Conservation (phyloP, 2,888 invertebrate species). For the Melolontha melolontha region DNA sequence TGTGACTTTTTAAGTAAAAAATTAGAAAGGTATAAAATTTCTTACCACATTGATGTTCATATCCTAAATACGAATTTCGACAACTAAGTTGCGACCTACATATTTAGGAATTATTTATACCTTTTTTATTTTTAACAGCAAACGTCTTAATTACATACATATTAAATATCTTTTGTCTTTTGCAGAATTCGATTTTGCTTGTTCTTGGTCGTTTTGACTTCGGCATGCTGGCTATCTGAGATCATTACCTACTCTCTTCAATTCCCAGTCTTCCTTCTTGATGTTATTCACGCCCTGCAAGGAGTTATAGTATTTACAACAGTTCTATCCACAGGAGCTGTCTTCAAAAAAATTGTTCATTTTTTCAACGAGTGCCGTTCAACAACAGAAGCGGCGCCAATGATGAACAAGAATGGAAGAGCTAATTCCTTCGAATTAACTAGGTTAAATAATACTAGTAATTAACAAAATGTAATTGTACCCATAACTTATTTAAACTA, state of each 20-base stretch:
- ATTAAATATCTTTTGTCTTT: slow-evolving; percentile 15
- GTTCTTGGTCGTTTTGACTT: slow-evolving; percentile 63
- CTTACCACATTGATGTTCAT: neutral
- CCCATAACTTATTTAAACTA: slow-evolving; percentile 8
- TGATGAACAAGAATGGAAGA: slow-evolving; percentile 1
- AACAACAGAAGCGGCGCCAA: too few relatives aligned
- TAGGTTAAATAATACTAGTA: slow-evolving; percentile 4
- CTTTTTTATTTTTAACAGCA: too few relatives aligned
- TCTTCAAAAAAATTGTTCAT: slow-evolving; percentile 36
- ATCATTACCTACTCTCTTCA: slow-evolving; percentile 58
- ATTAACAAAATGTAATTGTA: too few relatives aligned
- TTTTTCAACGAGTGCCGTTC: neutral
- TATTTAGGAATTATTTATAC: too few relatives aligned
- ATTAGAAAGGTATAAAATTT: too few relatives aligned
- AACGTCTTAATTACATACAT: too few relatives aligned
- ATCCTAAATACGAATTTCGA: neutral
- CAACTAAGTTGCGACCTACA: too few relatives aligned
- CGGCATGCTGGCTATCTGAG: slow-evolving; percentile 63
- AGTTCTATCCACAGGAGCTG: slow-evolving; percentile 60
- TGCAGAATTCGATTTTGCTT: slow-evolving; percentile 60
- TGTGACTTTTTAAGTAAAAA: too few relatives aligned
- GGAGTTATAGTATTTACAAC: slow-evolving; percentile 62
- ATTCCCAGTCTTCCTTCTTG: slow-evolving; percentile 55
- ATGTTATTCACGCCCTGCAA: slow-evolving; percentile 61
- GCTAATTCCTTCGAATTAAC: slow-evolving; percentile 6